Evolutionary conservation across 2,797 vertebrate genomes (phyloP).

Genomic region (Hydrophis major): DNA sequence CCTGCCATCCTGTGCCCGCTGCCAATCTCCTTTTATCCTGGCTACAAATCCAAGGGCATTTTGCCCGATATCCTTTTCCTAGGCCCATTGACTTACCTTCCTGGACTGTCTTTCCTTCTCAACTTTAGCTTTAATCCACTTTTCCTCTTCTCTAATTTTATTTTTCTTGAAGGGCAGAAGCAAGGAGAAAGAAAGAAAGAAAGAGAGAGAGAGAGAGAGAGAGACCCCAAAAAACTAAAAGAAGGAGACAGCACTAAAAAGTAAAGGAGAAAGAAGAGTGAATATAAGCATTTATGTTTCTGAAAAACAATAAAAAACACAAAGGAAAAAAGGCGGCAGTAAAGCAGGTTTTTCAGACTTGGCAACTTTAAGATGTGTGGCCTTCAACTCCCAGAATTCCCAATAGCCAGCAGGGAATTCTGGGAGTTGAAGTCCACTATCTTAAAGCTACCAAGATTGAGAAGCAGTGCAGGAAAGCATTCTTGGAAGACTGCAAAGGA

Average conservation of each 20-base stretch:
- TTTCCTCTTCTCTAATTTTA: conserved; percentile 49
- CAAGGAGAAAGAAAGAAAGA: neutral
- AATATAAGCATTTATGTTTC: conserved; percentile 13
- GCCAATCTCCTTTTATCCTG: conserved; percentile 37
- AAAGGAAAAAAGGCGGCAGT: neutral
- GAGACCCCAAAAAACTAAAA: conserved; percentile 1
- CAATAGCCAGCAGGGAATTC: neutral
- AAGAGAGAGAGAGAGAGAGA: neutral
- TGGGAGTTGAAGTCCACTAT: neutral
- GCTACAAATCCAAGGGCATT: conserved; percentile 5
- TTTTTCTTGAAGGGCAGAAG: conserved; percentile 40
- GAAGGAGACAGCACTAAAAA: conserved; percentile 45
- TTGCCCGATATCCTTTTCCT: neutral
- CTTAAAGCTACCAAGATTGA: neutral
- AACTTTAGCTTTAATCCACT: conserved; percentile 28
- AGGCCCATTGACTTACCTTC: conserved; percentile 18
- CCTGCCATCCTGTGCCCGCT: neutral
- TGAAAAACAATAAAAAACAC: neutral
- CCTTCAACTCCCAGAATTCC: neutral
- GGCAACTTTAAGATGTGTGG: neutral
- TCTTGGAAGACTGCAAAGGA: neutral
- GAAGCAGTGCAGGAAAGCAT: neutral
- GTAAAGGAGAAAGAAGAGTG: conserved; percentile 10
- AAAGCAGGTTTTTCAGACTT: neutral
- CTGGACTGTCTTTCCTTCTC: conserved; percentile 38